Evolutionary conservation across 2,113 vertebrate species (phyloP).

Genomic region (Pseudopodoces humilis): DNA sequence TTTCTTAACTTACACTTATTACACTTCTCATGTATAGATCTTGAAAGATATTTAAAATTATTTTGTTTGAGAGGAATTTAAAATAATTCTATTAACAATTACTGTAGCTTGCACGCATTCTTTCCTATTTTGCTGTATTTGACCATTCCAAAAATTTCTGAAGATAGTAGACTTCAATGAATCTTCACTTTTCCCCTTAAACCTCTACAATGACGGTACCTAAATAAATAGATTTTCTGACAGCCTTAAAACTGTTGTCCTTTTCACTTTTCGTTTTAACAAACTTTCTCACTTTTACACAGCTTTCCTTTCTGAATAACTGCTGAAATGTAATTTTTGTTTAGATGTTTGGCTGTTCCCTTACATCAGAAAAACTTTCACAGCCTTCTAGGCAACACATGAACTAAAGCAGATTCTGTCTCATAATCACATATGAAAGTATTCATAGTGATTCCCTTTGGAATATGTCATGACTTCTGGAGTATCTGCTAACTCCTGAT

Average conservation of each 20-base stretch:
- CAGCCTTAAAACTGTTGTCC: not conserved
- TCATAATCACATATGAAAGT: not conserved
- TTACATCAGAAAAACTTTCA: not conserved
- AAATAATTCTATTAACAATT: not conserved
- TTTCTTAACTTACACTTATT: not conserved
- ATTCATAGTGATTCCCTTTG: not conserved
- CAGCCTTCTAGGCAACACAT: not conserved
- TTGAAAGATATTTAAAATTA: not conserved
- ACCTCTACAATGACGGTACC: not conserved
- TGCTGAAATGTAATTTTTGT: not conserved
- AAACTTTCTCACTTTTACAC: not conserved
- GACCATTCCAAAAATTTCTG: not conserved
- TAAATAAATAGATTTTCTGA: not conserved
- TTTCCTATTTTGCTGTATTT: not conserved
- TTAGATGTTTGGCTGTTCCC: not conserved
- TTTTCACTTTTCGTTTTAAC: not conserved
- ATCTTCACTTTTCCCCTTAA: not conserved
- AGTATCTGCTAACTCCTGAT: not conserved
- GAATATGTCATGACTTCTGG: not conserved
- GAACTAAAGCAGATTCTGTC: not conserved
- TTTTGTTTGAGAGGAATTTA: not conserved
- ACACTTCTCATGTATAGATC: not conserved
- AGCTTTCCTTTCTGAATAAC: not conserved
- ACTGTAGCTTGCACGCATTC: not conserved
- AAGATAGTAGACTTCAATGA: not conserved